Conservation (phyloP, 2,113 vertebrate genomes). For the Theropithecus gelada region DNA sequence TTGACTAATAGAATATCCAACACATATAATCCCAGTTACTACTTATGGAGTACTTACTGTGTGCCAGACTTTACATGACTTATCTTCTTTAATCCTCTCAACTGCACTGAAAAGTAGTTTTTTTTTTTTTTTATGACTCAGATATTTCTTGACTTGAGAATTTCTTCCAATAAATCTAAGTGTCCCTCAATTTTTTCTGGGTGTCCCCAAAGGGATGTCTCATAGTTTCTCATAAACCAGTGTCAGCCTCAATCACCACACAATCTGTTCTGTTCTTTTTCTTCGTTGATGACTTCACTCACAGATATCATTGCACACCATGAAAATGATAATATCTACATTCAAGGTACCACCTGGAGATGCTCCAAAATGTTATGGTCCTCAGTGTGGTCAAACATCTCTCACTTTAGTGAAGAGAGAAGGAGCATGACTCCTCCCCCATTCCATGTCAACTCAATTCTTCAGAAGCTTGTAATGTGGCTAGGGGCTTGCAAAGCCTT, state of each 20-base stretch:
- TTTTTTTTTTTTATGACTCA: conserved; percentile 2
- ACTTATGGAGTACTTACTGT: not conserved
- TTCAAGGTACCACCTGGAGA: not conserved
- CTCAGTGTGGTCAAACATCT: not conserved
- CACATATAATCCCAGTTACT: not conserved
- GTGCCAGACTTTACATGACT: not conserved
- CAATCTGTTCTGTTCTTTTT: not conserved
- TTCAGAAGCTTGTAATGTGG: not conserved
- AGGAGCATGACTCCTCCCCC: not conserved
- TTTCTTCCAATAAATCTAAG: not conserved
- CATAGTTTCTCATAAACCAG: not conserved
- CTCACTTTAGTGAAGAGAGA: not conserved
- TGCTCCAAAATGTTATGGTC: not conserved
- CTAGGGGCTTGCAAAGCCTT: not conserved
- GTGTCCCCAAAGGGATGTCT: not conserved
- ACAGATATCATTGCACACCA: not conserved
- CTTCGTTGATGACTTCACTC: not conserved
- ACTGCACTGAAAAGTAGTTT: not conserved
- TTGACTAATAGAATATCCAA: not conserved
- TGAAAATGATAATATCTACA: not conserved
- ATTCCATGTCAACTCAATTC: not conserved
- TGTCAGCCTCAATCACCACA: not conserved
- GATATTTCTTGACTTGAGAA: not conserved
- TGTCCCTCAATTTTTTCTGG: not conserved
- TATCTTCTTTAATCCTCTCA: not conserved